Evolutionary conservation across 2,888 invertebrate species (phyloP).

Genomic region (Polymixis lichenea): DNA sequence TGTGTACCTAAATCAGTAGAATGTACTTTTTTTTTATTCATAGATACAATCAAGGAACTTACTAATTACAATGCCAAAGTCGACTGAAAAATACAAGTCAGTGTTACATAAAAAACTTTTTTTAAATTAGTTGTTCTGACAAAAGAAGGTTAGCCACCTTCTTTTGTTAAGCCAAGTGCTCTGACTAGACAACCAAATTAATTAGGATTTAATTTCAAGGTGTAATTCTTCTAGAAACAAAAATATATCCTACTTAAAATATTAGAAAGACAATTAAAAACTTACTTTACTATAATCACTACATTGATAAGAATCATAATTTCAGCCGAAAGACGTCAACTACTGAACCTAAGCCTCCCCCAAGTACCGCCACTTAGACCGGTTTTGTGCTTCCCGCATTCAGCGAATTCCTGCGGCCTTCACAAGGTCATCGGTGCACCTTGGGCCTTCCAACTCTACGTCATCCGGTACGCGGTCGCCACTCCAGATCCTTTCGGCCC

Average conservation of each 20-base stretch:
- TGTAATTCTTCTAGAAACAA: not conserved
- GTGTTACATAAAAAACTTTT: not conserved
- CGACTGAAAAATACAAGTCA: not conserved
- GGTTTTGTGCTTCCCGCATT: too few species aligned
- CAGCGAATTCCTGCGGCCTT: too few species aligned
- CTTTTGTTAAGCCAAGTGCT: not conserved
- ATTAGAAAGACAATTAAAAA: not conserved
- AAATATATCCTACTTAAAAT: not conserved
- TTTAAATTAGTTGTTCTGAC: not conserved
- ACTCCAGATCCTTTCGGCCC: too few species aligned
- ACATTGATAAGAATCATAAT: not conserved
- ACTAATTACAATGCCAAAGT: not conserved
- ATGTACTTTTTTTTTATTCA: not conserved
- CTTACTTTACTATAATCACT: not conserved
- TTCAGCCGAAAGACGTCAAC: too few species aligned
- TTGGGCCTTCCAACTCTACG: too few species aligned
- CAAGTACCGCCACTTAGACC: too few species aligned
- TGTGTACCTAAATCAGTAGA: too few species aligned
- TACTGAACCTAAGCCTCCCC: too few species aligned
- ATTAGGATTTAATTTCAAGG: conserved; percentile 29
- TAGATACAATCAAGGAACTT: not conserved
- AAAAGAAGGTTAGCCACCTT: conserved; percentile 12
- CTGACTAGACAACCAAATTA: not conserved
- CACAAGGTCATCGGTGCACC: too few species aligned
- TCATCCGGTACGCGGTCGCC: too few species aligned